Conservation (phyloP, 2,797 vertebrate genomes). For the Propithecus deckenii region DNA sequence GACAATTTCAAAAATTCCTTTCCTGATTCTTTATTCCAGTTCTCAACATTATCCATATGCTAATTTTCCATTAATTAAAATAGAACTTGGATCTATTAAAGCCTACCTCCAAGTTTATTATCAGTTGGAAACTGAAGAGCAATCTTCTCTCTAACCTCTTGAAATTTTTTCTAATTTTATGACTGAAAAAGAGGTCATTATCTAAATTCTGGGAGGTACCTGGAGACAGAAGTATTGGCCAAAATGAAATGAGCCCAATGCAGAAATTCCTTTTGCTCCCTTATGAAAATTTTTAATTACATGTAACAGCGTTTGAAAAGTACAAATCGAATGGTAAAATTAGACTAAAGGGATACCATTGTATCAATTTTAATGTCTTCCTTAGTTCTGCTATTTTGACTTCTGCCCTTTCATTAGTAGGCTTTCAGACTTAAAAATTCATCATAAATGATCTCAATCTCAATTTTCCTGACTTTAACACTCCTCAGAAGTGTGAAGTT, state of each 20-base stretch:
- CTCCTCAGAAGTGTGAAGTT: background rate
- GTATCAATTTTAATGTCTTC: conserved; percentile 3
- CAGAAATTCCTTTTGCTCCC: background rate
- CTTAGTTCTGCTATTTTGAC: conserved; percentile 52
- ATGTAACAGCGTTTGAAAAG: background rate
- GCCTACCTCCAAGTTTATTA: background rate
- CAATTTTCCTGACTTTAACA: conserved; percentile 36
- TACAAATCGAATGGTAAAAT: conserved; percentile 26
- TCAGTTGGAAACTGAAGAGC: background rate
- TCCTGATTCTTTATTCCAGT: conserved; percentile 14
- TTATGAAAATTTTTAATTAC: conserved; percentile 40
- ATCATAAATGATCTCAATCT: conserved; percentile 5
- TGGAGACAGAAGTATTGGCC: background rate
- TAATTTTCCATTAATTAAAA: conserved; percentile 58
- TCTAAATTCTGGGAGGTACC: conserved; percentile 39
- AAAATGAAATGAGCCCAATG: background rate
- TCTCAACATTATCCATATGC: background rate
- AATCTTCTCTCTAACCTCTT: conserved; percentile 55
- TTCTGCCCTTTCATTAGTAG: background rate
- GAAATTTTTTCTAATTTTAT: conserved; percentile 54
- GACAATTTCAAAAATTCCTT: background rate
- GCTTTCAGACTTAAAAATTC: conserved; percentile 36
- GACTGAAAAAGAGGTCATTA: conserved; percentile 48
- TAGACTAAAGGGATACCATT: background rate
- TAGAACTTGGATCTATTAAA: conserved; percentile 19